Evolutionary conservation across 2,797 vertebrate species (phyloP).

Genomic region (Crocidura indochinensis): DNA sequence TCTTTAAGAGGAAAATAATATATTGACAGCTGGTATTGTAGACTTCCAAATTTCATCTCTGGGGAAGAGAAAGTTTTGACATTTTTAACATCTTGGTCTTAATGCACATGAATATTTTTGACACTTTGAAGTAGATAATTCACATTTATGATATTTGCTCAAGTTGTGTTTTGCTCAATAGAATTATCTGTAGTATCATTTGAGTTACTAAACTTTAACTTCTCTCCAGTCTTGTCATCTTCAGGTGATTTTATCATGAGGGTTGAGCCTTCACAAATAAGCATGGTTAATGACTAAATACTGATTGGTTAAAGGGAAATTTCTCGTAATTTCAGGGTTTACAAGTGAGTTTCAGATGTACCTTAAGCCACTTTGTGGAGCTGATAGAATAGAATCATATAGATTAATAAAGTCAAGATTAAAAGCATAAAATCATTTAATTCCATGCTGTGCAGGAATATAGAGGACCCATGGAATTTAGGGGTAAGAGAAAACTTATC

Average conservation of each 20-base stretch:
- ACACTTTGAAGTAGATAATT: not conserved
- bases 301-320: not conserved
- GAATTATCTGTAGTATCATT: not conserved
- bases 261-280: not conserved
- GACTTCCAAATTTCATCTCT: conserved; percentile 11
- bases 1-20: conserved; percentile 55
- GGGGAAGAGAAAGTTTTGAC: conserved; percentile 21
- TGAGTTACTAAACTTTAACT: not conserved
- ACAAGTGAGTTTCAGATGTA: too few relatives aligned
- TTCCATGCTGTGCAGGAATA: too few relatives aligned
- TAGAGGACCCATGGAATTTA: too few relatives aligned
- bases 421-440: too few relatives aligned
- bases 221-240: conserved; percentile 28
- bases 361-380: too few relatives aligned
- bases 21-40: conserved; percentile 21
- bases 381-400: too few relatives aligned
- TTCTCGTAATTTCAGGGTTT: not conserved
- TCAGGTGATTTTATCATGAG: not conserved
- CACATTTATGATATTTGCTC: conserved; percentile 8
- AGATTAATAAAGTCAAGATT: too few relatives aligned
- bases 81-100: not conserved
- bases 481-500: too few relatives aligned
- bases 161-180: conserved; percentile 7
- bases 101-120: conserved; percentile 15
- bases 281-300: not conserved